These are phyloP conservation scores for Drosophila conformis DNA, from an alignment of 2,888 invertebrate genomes.

Conservation along the genomic window DNA sequence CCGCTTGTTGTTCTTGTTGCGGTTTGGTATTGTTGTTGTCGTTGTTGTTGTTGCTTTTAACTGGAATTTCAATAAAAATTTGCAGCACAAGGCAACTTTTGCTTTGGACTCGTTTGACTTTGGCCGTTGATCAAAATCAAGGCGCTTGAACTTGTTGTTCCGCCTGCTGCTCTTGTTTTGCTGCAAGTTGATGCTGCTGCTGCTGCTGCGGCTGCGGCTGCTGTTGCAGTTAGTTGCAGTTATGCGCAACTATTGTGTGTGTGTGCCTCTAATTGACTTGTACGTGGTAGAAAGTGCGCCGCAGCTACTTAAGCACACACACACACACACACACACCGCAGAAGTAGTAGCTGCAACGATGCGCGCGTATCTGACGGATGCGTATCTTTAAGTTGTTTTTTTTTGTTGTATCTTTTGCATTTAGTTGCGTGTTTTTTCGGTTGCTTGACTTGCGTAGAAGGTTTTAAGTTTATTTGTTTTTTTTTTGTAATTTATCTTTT, in stretches of 20 bases:
- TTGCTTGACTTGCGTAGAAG: conserved; percentile 23
- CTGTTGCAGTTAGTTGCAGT: conserved; percentile 77
- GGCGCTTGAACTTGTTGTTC: conserved; percentile 78
- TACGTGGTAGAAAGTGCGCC: conserved; percentile 75
- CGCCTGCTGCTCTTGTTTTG: conserved; percentile 69
- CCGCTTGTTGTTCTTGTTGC: conserved; percentile 42
- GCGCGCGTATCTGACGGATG: conserved; percentile 65
- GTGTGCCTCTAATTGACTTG: conserved; percentile 77
- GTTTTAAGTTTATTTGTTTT: conserved; percentile 28
- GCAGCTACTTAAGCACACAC: conserved; percentile 55
- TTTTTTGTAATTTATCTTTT: conserved; percentile 27
- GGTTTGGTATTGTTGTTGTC: conserved; percentile 33
- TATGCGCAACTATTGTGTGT: conserved; percentile 68
- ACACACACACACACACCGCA: conserved; percentile 15
- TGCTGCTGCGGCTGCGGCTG: conserved; percentile 20
- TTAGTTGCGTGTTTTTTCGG: conserved; percentile 50
- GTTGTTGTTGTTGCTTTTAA: conserved; percentile 58
- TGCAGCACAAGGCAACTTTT: conserved; percentile 72
- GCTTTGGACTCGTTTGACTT: conserved; percentile 80
- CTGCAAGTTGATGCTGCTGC: conserved; percentile 29
- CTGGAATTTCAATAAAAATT: conserved; percentile 80
- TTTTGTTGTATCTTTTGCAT: conserved; percentile 65
- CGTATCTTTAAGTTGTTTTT: conserved; percentile 45
- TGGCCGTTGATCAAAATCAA: conserved; percentile 74
- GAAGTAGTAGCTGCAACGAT: conserved; percentile 5